phyloP scores from a whole-genome alignment of 2,888 invertebrate genomes.

The Micoletzkya japonica region DNA sequence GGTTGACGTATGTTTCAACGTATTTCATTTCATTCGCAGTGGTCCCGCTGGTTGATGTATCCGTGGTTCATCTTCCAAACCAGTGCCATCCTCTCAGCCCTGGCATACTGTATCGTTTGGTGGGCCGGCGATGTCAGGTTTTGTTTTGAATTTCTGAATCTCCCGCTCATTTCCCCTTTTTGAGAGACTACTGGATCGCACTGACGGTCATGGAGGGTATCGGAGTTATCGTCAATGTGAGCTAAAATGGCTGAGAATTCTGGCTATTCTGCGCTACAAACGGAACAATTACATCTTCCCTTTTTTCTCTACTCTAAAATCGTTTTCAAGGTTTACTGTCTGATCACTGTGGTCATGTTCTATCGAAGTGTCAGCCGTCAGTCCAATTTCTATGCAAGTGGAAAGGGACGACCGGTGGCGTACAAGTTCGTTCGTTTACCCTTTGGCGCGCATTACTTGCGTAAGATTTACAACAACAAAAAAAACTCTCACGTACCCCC shows the following conservation, averaged over 20 bases:
- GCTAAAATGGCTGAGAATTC: constrained; percentile 2
- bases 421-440: no score
- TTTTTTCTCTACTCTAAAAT: background rate
- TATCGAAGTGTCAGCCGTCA: constrained; percentile 53
- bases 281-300: background rate
- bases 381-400: constrained; percentile 55
- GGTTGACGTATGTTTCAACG: no score
- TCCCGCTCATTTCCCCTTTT: background rate
- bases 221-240: constrained; percentile 60
- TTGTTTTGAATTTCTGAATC: constrained; percentile 25
- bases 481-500: no score
- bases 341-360: constrained; percentile 57
- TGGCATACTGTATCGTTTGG: constrained; percentile 63
- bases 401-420: constrained; percentile 37
- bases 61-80: constrained; percentile 62
- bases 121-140: constrained; percentile 61
- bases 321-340: constrained; percentile 57
- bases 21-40: no score
- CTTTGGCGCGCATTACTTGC: background rate
- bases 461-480: background rate
- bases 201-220: constrained; percentile 61
- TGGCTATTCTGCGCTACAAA: background rate
- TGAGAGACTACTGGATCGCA: constrained; percentile 61
- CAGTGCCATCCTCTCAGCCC: constrained; percentile 53
- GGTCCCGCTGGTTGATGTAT: constrained; percentile 60